Conservation (phyloP, 2,888 invertebrate species). For the Leptopterna dolabrata region DNA sequence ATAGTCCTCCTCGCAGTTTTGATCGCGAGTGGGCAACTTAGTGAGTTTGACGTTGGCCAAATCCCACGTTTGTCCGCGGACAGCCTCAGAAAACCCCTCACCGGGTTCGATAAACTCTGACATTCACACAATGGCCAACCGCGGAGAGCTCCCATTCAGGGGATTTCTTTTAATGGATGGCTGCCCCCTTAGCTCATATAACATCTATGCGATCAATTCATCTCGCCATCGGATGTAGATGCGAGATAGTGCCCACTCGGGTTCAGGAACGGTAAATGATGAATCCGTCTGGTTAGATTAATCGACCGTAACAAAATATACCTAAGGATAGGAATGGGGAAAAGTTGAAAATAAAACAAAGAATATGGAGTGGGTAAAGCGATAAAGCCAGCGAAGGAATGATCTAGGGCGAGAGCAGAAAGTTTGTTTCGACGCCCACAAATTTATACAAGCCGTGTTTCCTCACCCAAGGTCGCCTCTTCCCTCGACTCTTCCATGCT, state of each 20-base stretch:
- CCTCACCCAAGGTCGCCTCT: neutral
- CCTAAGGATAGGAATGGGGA: neutral
- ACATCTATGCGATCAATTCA: constrained; percentile 15
- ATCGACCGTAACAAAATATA: neutral
- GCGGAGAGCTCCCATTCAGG: neutral
- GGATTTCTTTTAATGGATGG: neutral
- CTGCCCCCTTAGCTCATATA: neutral
- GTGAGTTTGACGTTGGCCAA: neutral
- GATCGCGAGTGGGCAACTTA: neutral
- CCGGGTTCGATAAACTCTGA: constrained; percentile 5
- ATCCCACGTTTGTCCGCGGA: neutral
- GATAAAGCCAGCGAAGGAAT: constrained; percentile 28
- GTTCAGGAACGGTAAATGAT: constrained; percentile 20
- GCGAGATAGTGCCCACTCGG: constrained; percentile 33
- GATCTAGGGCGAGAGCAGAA: constrained; percentile 44
- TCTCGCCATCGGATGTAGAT: constrained; percentile 37
- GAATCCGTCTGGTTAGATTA: constrained; percentile 34
- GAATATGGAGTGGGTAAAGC: constrained; percentile 1
- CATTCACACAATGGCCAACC: constrained; percentile 9
- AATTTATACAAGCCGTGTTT: constrained; percentile 21
- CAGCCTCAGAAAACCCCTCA: neutral
- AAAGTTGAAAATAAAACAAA: neutral
- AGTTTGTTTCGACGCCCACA: constrained; percentile 47
- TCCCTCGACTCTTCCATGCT: neutral
- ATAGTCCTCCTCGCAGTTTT: too few species aligned